Percentiles rank a stretch among this genome's conserved stretches.
Conservation (phyloP, 2,797 vertebrate genomes). For the Stomatorhinus walkeri region DNA sequence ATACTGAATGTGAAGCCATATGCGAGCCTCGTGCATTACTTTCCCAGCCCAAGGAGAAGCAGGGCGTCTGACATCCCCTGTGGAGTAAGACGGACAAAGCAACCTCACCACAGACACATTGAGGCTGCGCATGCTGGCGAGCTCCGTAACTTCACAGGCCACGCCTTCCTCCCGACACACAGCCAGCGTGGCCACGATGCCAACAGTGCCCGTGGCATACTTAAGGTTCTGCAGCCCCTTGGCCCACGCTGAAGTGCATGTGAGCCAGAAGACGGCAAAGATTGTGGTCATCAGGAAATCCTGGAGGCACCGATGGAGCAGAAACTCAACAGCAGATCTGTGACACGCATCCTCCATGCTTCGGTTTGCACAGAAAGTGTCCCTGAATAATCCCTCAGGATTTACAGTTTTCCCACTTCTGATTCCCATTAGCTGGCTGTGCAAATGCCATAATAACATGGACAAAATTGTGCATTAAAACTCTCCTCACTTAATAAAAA, state of each 20-base stretch:
- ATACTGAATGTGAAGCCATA: background rate
- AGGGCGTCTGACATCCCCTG: background rate
- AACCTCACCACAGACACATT: constrained; percentile 69
- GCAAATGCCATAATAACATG: background rate
- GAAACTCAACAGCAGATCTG: background rate
- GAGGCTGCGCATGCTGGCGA: constrained; percentile 58
- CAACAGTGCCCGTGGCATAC: constrained; percentile 39
- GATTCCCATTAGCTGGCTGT: background rate
- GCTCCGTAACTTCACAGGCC: constrained; percentile 21
- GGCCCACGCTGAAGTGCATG: constrained; percentile 62
- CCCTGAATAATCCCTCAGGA: background rate
- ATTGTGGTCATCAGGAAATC: constrained; percentile 58
- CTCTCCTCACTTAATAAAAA: background rate
- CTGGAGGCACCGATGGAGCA: constrained; percentile 34
- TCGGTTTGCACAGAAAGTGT: constrained; percentile 59
- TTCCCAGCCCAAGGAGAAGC: background rate
- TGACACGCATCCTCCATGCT: background rate
- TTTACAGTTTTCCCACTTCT: background rate
- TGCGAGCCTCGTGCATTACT: background rate
- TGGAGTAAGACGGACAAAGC: background rate
- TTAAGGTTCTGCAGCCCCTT: constrained; percentile 64
- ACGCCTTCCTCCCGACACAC: constrained; percentile 6
- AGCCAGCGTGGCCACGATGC: constrained; percentile 7
- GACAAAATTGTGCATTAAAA: background rate
- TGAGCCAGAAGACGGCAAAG: constrained; percentile 61